Conservation (phyloP, 2,113 vertebrate genomes). For the Cyphomyrus plagiostoma region DNA sequence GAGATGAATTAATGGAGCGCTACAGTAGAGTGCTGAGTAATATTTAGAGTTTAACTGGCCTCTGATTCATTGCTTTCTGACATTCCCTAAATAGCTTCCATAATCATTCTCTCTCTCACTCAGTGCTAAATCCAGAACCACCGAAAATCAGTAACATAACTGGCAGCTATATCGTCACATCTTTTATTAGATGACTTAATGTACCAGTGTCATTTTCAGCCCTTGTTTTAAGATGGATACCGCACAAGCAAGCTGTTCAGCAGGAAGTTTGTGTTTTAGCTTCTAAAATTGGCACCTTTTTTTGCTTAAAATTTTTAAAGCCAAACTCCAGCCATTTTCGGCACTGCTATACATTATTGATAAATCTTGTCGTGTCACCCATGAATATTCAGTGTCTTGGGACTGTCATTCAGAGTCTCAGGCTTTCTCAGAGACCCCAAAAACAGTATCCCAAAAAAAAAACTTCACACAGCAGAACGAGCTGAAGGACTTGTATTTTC, state of each 20-base stretch:
- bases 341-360: neutral
- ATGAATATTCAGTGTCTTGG: neutral
- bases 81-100: constrained; percentile 81
- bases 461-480: neutral
- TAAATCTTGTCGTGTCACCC: neutral
- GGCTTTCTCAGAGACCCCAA: neutral
- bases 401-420: neutral
- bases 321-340: neutral
- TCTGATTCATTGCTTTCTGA: constrained; percentile 91
- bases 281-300: neutral
- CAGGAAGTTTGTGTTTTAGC: neutral
- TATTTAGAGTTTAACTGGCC: constrained; percentile 73
- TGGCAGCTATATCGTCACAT: constrained; percentile 66
- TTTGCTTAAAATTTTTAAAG: neutral
- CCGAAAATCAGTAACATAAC: constrained; percentile 80
- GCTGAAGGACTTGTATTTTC: neutral
- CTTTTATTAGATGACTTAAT: constrained; percentile 80
- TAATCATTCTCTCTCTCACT: constrained; percentile 62
- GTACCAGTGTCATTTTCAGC: constrained; percentile 43
- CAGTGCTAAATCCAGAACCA: constrained; percentile 82
- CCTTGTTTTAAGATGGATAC: neutral
- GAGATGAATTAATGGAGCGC: constrained; percentile 24
- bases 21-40: constrained; percentile 69
- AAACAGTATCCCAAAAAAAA: neutral
- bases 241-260: neutral